A percentile compares a stretch with the other conserved stretches of the same genome.
Conservation (phyloP, 2,797 vertebrate species). For the Mormyrus proboscirostris region DNA sequence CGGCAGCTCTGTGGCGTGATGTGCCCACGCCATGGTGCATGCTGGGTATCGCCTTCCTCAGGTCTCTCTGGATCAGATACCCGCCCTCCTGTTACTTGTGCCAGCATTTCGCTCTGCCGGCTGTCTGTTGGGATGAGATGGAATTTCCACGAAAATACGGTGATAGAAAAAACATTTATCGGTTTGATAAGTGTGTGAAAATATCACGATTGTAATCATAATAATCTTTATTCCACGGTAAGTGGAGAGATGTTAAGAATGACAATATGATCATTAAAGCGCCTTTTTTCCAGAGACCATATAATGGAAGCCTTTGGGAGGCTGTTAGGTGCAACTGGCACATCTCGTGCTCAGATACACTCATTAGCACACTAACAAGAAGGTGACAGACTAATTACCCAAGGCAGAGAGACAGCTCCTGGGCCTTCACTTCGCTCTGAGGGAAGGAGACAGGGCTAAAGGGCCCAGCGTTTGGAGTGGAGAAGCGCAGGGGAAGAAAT, state of each 20-base stretch:
- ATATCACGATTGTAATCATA: not conserved
- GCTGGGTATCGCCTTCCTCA: not conserved
- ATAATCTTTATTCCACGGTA: not conserved
- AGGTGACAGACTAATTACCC: constrained; percentile 16
- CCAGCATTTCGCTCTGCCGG: not conserved
- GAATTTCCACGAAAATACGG: not conserved
- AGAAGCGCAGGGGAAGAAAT: not conserved
- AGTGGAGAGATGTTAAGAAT: not conserved
- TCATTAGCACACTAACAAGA: constrained; percentile 8
- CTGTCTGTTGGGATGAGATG: not conserved
- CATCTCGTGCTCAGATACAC: constrained; percentile 1
- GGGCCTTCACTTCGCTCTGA: not conserved
- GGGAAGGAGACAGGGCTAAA: not conserved
- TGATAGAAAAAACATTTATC: not conserved
- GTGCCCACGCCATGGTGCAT: not conserved
- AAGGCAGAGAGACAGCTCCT: not conserved
- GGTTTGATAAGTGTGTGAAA: not conserved
- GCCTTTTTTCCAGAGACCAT: not conserved
- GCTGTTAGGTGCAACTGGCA: not conserved
- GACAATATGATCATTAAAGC: not conserved
- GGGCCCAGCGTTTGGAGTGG: not conserved
- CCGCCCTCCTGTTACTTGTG: not conserved
- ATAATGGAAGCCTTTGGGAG: not conserved
- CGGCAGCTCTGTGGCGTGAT: not conserved
- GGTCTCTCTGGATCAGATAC: not conserved